Percentiles rank a stretch among this genome's conserved stretches.
Conservation (phyloP, 2,888 invertebrate genomes). For the Siphlonurus alternatus region DNA sequence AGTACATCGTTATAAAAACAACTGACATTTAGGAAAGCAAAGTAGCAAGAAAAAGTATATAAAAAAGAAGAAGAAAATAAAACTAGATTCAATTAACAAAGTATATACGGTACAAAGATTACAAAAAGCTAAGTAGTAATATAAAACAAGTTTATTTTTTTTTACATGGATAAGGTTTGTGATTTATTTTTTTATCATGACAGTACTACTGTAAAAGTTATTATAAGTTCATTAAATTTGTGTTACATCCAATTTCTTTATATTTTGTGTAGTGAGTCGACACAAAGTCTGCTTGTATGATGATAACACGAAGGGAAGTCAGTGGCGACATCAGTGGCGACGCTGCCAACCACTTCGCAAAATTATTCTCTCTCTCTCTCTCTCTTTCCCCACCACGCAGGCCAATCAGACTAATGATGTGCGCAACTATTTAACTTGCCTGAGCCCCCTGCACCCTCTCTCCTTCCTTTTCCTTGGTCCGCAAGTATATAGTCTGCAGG, state of each 20-base stretch:
- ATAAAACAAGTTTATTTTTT: too few relatives aligned
- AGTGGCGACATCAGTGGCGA: not conserved
- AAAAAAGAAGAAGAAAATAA: too few relatives aligned
- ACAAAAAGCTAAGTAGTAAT: too few relatives aligned
- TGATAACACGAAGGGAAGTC: not conserved
- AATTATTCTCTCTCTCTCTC: not conserved
- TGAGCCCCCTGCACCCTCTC: constrained; percentile 6
- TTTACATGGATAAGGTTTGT: too few relatives aligned
- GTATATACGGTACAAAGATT: too few relatives aligned
- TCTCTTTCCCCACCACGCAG: constrained; percentile 4
- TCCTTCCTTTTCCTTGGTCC: not conserved
- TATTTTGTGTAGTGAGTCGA: not conserved
- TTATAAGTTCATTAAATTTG: too few relatives aligned
- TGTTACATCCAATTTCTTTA: not conserved
- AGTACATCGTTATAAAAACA: too few relatives aligned
- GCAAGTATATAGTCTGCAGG: not conserved
- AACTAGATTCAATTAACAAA: too few relatives aligned
- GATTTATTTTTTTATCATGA: too few relatives aligned
- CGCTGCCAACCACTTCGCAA: not conserved
- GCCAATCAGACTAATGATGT: constrained; percentile 10
- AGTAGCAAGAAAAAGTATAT: too few relatives aligned
- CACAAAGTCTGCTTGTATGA: not conserved
- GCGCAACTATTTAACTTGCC: constrained; percentile 2
- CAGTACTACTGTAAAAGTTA: too few relatives aligned
- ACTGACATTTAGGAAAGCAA: too few relatives aligned